Conservation (phyloP, 2,888 invertebrate species). For the Lycophotia porphyrea region DNA sequence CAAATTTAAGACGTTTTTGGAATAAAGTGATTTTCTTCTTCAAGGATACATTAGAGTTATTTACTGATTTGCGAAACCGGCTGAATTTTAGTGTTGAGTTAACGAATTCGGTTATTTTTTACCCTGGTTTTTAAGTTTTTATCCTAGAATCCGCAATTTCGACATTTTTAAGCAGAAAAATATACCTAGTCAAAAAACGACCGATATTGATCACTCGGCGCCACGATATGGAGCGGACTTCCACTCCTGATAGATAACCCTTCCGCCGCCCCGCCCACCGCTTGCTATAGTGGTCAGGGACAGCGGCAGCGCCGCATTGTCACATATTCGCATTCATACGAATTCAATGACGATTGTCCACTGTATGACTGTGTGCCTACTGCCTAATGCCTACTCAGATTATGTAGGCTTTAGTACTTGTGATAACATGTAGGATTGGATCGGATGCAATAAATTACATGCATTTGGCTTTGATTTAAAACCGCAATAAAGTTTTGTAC, state of each 20-base stretch:
- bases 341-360: constrained; percentile 44
- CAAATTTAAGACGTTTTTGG: not conserved
- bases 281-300: constrained; percentile 59
- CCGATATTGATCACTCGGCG: constrained; percentile 49
- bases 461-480: not conserved
- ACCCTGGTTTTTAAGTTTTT: not conserved
- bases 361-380: not conserved
- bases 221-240: constrained; percentile 61
- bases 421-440: not conserved
- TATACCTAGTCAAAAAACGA: constrained; percentile 16
- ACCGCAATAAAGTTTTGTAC: not conserved
- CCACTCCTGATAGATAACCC: constrained; percentile 58
- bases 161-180: not conserved
- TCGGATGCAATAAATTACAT: constrained; percentile 5
- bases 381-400: constrained; percentile 13
- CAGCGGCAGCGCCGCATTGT: constrained; percentile 53
- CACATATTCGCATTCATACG: constrained; percentile 51
- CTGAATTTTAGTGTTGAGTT: not conserved
- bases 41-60: not conserved
- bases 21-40: not conserved
- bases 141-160: not conserved
- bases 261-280: constrained; percentile 64
- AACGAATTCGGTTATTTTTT: not conserved
- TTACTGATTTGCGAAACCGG: not conserved
- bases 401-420: constrained; percentile 6